Evolutionary conservation across 30 jellyfish, hydroid and myxozoan species (phyloP), one percentile per base, ranked within the genome.

Genomic region (Chironex yamaguchii): DNA sequence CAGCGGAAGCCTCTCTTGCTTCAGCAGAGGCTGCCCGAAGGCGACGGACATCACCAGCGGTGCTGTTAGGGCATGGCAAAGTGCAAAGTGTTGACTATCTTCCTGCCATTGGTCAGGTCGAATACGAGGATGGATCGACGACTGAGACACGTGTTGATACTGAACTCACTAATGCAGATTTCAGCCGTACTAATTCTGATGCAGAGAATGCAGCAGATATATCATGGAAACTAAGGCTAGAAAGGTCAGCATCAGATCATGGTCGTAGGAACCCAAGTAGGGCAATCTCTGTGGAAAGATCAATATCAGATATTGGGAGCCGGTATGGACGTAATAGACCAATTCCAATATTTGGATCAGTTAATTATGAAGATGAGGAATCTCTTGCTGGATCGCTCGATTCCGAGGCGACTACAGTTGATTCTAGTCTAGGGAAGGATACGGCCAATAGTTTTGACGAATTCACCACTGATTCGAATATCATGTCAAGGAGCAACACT

Each of bases 31-130:
- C 17, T 14, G 53, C 12, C 4, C 80, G 67, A 67, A 22, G 80
- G 31, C 80, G 80, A 3, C 25, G 31, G 9, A 67, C 80, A 22
- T 67, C 80, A 29, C 80, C 80, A 4, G 80, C 80, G 12, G 31
- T 67, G 3, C 29, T 67, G 12, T 21, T 31, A 2, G 80, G 80
- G 3, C 53, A 14, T 11, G 20, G 31, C 3, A 67, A 67, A 22
- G 12, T 67, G 4, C 53, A 67, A 29, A 67, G 80, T 29, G 80
- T 67, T n/a, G 80, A 67, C 12, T 11, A 67, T 31, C 22, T 67
- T 20, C 58, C 58, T 17, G 17, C 13, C 17, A 42, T 42, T 42
- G 58, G 58, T 9, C 17, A 42, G 13, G 58, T 42, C 17, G 13
- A 42, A 17, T 9, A 42, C 17, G 58, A 42, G 17, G 9, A 42